Conservation (phyloP, 2,888 invertebrate species). For the Drosophila kokeensis region DNA sequence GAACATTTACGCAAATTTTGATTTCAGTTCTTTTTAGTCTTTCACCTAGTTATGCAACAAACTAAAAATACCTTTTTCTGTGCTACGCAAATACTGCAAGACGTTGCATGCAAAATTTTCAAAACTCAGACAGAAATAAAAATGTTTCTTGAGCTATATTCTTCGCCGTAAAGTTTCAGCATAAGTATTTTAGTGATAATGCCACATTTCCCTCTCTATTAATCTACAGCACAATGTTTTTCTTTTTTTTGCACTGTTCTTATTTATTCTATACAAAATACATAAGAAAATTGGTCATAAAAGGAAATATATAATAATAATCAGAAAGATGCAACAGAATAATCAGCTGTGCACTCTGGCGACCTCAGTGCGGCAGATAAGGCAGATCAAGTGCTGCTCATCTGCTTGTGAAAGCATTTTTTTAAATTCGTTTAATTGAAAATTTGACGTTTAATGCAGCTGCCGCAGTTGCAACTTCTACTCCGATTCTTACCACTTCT, state of each 20-base stretch:
- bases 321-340: slow-evolving; percentile 22
- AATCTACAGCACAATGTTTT: not conserved
- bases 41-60: slow-evolving; percentile 6
- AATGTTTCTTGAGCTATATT: slow-evolving; percentile 1
- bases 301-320: slow-evolving; percentile 8
- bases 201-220: not conserved
- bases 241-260: not conserved
- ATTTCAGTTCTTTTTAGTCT: slow-evolving; percentile 1
- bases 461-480: slow-evolving; percentile 1
- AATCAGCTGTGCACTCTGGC: slow-evolving; percentile 42
- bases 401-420: not conserved
- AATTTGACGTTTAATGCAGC: slow-evolving; percentile 13
- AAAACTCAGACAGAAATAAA: slow-evolving; percentile 5
- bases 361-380: slow-evolving; percentile 47
- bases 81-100: slow-evolving; percentile 6
- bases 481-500: slow-evolving; percentile 4
- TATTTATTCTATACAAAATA: too few species aligned
- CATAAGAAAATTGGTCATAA: not conserved
- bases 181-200: not conserved
- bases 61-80: slow-evolving; percentile 18
- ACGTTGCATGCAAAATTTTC: not conserved
- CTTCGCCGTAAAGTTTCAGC: not conserved
- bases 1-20: not conserved
- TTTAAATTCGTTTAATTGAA: slow-evolving; percentile 25
- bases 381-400: slow-evolving; percentile 11